Conservation (phyloP, 2,113 vertebrate genomes). For the Rhinichthys klamathensis region DNA sequence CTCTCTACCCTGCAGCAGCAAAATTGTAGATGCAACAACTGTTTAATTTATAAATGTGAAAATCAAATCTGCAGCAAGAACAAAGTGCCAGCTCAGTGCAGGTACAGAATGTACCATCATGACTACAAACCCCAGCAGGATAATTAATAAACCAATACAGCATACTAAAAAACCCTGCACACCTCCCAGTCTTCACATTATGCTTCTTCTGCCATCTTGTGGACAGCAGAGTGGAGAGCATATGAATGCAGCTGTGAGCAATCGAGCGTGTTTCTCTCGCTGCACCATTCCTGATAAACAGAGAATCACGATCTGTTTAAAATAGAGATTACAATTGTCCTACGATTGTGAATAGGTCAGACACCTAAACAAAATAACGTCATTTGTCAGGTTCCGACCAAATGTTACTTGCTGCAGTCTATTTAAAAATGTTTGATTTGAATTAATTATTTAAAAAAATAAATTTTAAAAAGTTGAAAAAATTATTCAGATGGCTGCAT, state of each 20-base stretch:
- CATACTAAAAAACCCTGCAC: constrained; percentile 19
- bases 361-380: too few species aligned
- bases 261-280: background rate
- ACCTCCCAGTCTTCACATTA: background rate
- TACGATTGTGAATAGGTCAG: too few species aligned
- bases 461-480: too few species aligned
- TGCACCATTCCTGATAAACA: too few species aligned
- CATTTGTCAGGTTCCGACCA: too few species aligned
- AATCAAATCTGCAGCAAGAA: constrained; percentile 43
- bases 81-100: constrained; percentile 26
- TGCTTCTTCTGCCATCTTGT: constrained; percentile 53
- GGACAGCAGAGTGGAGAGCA: background rate
- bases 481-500: too few species aligned
- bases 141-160: constrained; percentile 42
- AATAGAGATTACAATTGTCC: too few species aligned
- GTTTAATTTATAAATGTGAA: constrained; percentile 52
- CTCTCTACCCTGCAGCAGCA: background rate
- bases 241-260: background rate
- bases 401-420: too few species aligned
- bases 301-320: too few species aligned
- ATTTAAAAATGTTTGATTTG: too few species aligned
- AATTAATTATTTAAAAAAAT: too few species aligned
- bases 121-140: constrained; percentile 44
- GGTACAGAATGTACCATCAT: constrained; percentile 40
- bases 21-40: constrained; percentile 10